Conservation (phyloP, 2,113 vertebrate genomes). For the Rattus rattus region DNA sequence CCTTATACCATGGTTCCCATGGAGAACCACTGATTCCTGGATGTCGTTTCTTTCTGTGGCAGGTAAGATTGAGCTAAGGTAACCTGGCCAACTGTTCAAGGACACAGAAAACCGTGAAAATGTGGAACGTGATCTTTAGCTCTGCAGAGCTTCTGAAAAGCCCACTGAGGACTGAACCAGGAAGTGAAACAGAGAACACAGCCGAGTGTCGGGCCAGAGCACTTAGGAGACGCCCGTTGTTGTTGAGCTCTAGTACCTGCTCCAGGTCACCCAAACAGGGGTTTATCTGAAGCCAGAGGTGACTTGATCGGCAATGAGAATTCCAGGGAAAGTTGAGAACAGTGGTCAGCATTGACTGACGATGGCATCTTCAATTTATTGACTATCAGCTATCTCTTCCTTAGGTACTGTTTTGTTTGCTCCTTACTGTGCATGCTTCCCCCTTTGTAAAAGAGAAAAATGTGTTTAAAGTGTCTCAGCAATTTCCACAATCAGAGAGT, state of each 20-base stretch:
- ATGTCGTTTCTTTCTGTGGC: background rate
- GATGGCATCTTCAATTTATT: background rate
- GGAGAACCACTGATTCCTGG: background rate
- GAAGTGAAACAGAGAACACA: background rate
- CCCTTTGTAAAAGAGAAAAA: constrained; percentile 39
- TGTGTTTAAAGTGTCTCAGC: background rate
- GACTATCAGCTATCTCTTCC: background rate
- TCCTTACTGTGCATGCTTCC: background rate
- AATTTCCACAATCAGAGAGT: background rate
- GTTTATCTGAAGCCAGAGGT: background rate
- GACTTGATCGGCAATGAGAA: background rate
- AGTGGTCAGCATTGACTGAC: background rate
- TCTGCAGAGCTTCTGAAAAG: background rate
- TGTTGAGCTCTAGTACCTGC: background rate
- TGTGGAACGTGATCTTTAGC: background rate
- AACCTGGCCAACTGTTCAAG: background rate
- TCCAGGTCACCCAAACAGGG: background rate
- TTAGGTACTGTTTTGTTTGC: background rate
- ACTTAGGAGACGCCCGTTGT: background rate
- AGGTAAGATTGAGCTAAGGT: background rate
- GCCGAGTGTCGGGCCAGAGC: background rate
- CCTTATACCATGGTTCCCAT: background rate
- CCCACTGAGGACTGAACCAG: background rate
- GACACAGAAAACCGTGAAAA: background rate
- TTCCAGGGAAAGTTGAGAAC: constrained; percentile 47